Evolutionary conservation across 2,113 vertebrate species (phyloP), one percentile per base, ranked within the genome.

Genomic region (Siniperca knerii): DNA sequence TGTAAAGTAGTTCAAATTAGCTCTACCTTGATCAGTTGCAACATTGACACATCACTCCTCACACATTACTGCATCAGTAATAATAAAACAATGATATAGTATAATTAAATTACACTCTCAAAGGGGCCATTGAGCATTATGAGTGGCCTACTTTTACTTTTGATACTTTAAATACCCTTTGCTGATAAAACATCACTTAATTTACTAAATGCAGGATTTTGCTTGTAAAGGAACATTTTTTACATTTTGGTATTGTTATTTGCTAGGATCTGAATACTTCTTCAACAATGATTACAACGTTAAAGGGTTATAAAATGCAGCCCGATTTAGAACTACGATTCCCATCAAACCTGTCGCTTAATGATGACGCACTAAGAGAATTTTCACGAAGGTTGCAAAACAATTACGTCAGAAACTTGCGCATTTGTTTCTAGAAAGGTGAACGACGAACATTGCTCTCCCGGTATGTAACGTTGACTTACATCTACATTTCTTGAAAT

Each of bases 331-430:
- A 86, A 91, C 90, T 85, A 89, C 93, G 92, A 57, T 18, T 75
- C 87, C 92, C 86, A 65, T 1, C 2, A n/a, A 11, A 6, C 16
- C 9, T 9, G 92, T 90, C 90, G 75, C 91, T 3, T 25, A 1
- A 0, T 65, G 84, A 90, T 94, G 92, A 95, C 87, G 94, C 2
- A 23, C 0, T 1, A 0, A n/a, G 0, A 48, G 93, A 93, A 89
- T 15, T 48, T 94, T 96, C 94, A 67, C 40, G 93, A 94, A 92
- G 75, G 80, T 91, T 93, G 65, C 74, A 86, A 64, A 85, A 81
- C 69, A 55, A 2, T 92, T 94, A 83, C 90, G 87, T 96, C 93
- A 93, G 76, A 77, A 83, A 83, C 1, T 67, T 82, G 87, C 92
- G 90, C 86, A 88, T 21, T 83, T 40, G 10, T 37, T 6, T 77